A percentile compares a stretch with the other conserved stretches of the same genome.
These are phyloP conservation scores for Babyrousa celebensis DNA, from an alignment of 2,797 vertebrate genomes.

Conservation along the genomic window DNA sequence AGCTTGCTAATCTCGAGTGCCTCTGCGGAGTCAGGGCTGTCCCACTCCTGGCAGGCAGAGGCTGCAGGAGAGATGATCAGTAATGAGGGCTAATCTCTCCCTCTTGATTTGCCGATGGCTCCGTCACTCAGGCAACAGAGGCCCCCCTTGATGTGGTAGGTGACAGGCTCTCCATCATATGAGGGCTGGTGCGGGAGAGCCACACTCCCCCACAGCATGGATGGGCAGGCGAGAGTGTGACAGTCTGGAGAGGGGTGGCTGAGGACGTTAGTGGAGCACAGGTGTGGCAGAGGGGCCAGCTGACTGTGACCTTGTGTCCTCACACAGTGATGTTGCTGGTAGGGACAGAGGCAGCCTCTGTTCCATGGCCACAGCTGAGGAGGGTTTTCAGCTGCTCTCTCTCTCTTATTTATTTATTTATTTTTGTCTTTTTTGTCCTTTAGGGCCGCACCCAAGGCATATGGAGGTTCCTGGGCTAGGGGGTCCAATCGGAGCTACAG, in stretches of 20 bases:
- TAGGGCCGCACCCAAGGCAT: no score
- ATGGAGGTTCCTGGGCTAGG: no score
- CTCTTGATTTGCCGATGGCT: conserved; percentile 52
- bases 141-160: not conserved
- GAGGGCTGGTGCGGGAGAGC: not conserved
- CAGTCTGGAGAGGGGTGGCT: not conserved
- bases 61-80: not conserved
- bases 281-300: not conserved
- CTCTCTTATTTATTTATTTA: no score
- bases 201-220: no score
- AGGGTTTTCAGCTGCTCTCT: not conserved
- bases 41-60: no score
- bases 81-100: conserved; percentile 64
- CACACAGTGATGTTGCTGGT: not conserved
- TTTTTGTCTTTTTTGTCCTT: no score
- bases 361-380: not conserved
- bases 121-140: conserved; percentile 66
- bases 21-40: no score
- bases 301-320: rapidly evolving
- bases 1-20: not conserved
- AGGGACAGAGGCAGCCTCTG: not conserved
- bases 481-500: no score
- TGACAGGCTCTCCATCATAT: conserved; percentile 55
- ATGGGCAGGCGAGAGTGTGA: not conserved
- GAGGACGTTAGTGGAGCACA: not conserved